Evolutionary conservation across 2,888 invertebrate species (phyloP).

Genomic region (Ecdyonurus torrentis): DNA sequence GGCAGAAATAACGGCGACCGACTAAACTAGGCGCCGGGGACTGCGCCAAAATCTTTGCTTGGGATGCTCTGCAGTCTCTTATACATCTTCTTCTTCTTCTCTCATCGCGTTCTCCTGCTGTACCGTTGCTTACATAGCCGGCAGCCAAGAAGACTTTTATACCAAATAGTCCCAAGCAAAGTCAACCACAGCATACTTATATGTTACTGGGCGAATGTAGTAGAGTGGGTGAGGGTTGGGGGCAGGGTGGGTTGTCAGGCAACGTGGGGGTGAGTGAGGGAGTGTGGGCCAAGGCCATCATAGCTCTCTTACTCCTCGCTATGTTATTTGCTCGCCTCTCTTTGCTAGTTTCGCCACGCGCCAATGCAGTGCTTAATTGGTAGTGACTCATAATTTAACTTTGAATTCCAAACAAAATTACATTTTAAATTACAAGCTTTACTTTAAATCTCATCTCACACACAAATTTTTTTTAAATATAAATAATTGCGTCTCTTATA

Average conservation of each 20-base stretch:
- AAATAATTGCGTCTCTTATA: too few relatives aligned
- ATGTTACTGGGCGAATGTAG: too few relatives aligned
- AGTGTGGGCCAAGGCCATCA: neutral
- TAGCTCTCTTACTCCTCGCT: neutral
- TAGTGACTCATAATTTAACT: neutral
- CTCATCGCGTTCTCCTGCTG: neutral
- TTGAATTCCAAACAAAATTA: neutral
- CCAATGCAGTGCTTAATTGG: neutral
- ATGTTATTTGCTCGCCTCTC: neutral
- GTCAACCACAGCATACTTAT: too few relatives aligned
- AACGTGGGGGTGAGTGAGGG: neutral
- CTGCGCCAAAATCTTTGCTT: neutral
- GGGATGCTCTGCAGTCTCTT: neutral
- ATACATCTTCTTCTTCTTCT: neutral
- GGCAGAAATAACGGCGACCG: neutral
- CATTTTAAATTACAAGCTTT: too few relatives aligned
- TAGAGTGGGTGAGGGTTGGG: too few relatives aligned
- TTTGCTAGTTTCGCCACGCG: neutral
- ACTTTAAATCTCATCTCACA: too few relatives aligned
- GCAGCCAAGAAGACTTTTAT: neutral
- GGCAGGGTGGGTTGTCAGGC: neutral
- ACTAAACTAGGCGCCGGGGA: neutral
- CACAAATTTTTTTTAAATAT: too few relatives aligned
- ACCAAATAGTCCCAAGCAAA: too few relatives aligned
- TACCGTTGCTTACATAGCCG: neutral